Evolutionary conservation across 2,797 vertebrate species (phyloP), one percentile per base, ranked within the genome.

Genomic region (Nyctalus aviator): DNA sequence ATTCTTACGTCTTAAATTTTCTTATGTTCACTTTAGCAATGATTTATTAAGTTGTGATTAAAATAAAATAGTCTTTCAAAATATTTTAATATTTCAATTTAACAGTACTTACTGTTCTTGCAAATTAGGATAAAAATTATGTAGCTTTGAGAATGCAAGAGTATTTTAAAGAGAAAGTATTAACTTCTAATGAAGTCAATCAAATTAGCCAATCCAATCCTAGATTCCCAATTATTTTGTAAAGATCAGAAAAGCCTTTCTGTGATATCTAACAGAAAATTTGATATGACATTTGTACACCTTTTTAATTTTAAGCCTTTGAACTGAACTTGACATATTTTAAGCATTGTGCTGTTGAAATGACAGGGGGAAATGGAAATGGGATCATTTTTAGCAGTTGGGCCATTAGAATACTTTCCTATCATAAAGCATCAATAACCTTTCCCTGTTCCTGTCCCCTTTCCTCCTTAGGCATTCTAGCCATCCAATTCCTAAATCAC

Each of bases 21-120:
- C 69, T 90, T 55, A 37, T 53, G 30, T 62, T 78, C 59, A 83
- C 92, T 48, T 84, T 85, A 88, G 55, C 41, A 92, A 2, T 84
- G 48, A 62, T 55, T 87, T 91, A 44, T 83, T 92, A 84, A 68
- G 15, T 46, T 91, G 5, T 85, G 66, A 94, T 88, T 88, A 91
- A 94, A 75, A 86, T 90, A 84, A 94, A 75, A 85, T 90, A 84
- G 53, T 88, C 64, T 91, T 93, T 90, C 69, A 90, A 82, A 94
- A 89, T n/a, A 89, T n/a, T 55, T 90, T 25, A 71, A 41, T 92
- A 76, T 95, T 81, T 96, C n/a, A 75, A 0, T 83, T 93, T 93
- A 88, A 88, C 14, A 78, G 48, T 2, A 84, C 3, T 66, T 85
- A 64, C 48, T 71, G 81, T 88, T 94, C 66, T 94, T 93, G 37